Base-by-base conservation (phyloP, 2,797 vertebrate genomes). In the Bradypus variegatus region DNA sequence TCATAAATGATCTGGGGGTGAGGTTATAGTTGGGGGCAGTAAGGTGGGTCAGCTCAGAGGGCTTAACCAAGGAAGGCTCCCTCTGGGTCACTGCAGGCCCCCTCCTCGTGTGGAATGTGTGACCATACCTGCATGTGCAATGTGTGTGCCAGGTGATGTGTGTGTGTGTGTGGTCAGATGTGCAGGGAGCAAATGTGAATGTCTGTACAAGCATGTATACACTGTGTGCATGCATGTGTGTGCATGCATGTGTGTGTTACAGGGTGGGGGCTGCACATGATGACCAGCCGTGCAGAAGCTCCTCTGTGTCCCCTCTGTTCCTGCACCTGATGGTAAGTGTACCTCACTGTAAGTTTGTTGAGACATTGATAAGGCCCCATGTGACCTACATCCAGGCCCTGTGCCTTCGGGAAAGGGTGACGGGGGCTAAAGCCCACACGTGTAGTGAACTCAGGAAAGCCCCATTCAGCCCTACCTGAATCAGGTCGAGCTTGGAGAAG, bases 401-500 rank as follows among this genome's bases (percentile, higher is more conserved):
- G 70, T 7, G 29, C 62, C 80, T 0, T 62, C 25, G 78, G 62
- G 58, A 16, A 3, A 7, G 45, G 36, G 18, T n/a, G 15, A 69
- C 33, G 3, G 33, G 65, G 29, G 29, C 33, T 18, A 7, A 69
- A 18, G n/a, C 14, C 15, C 16, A 3, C 14, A 15, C 14, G 14
- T 3, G 65, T 31, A 15, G 2, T 7, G 65, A 12, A 13, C 64
- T 48, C 5, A 18, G 60, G 58, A n/a, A 0, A 6, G 55, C 25
- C 15, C 19, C 41, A 6, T 19, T 41, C 1, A 19, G 33, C 45
- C 14, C 96, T 96, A 98, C 98, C 98, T 98, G 98, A 81, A 98
- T 98, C 96, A 95, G 98, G 86, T 98, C 96, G 96, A 98, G 96
- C 96, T 97, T 98, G 58, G 95, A 96, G 60, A 96, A 65, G 19